These are phyloP conservation scores for Malurus alboscapulatus DNA, from an alignment of 2,113 vertebrate species.

Conservation along the genomic window DNA sequence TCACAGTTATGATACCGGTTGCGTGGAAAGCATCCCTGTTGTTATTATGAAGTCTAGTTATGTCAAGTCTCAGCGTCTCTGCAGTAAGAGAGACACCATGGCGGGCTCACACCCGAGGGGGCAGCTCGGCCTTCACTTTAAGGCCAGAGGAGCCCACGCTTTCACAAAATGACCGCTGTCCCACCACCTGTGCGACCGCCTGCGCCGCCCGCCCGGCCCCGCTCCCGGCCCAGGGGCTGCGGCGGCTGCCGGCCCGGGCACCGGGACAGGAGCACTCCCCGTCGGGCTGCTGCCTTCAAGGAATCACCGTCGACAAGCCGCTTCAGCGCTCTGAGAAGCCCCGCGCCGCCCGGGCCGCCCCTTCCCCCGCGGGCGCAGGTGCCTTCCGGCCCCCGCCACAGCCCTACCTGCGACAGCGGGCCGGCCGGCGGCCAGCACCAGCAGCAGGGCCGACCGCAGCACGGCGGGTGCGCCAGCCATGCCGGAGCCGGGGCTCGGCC, in stretches of 20 bases:
- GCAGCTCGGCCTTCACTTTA: rapidly evolving
- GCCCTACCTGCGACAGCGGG: background rate
- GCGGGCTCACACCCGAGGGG: background rate
- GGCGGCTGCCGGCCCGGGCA: background rate
- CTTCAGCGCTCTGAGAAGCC: background rate
- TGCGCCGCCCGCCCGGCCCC: background rate
- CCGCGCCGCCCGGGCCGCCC: background rate
- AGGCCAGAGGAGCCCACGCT: too few species aligned
- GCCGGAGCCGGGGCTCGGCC: background rate
- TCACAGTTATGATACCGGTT: rapidly evolving
- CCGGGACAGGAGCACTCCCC: too few species aligned
- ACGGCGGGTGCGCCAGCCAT: background rate
- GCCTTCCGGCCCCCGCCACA: background rate
- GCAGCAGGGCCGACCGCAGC: background rate
- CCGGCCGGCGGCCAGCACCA: background rate
- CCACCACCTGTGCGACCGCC: background rate
- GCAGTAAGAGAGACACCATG: rapidly evolving
- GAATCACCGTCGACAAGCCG: too few species aligned
- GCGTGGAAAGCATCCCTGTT: background rate
- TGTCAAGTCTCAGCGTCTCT: rapidly evolving
- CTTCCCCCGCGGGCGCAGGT: background rate
- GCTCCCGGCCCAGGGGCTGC: background rate
- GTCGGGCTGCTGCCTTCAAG: background rate
- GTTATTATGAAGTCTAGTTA: background rate
- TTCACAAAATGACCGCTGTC: background rate